Conservation (phyloP, 2,113 vertebrate genomes). For the Passer domesticus region DNA sequence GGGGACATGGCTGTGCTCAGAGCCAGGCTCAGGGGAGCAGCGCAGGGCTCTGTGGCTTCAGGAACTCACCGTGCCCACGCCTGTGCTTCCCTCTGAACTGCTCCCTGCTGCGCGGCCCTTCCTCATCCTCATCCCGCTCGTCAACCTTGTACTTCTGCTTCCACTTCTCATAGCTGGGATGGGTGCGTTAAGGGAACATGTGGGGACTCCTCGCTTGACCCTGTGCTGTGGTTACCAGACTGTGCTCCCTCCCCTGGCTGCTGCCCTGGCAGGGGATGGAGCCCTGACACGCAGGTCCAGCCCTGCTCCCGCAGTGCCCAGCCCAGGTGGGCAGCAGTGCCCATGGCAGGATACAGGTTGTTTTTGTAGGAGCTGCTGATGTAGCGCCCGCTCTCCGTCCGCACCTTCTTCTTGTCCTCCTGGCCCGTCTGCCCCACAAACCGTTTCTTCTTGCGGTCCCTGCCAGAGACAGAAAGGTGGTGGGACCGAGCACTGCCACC, state of each 20-base stretch:
- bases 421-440: slow-evolving; percentile 87
- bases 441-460: slow-evolving; percentile 96
- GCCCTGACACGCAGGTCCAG: accelerated
- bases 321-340: not conserved
- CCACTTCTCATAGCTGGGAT: slow-evolving; percentile 92
- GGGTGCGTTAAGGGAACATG: slow-evolving; percentile 37
- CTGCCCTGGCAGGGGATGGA: not conserved
- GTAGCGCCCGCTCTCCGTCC: slow-evolving; percentile 83
- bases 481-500: not conserved
- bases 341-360: slow-evolving; percentile 88
- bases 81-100: slow-evolving; percentile 41
- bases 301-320: accelerated
- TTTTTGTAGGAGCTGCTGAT: slow-evolving; percentile 84
- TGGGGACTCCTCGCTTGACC: accelerated
- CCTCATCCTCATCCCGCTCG: slow-evolving; percentile 74
- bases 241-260: accelerated
- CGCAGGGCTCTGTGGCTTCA: accelerated
- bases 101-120: not conserved
- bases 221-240: not conserved
- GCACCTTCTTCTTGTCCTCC: slow-evolving; percentile 88
- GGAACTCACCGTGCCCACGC: slow-evolving; percentile 45
- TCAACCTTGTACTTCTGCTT: slow-evolving; percentile 94
- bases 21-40: accelerated
- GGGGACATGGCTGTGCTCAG: not conserved
- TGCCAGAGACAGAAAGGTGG: not conserved